Percentiles rank a stretch among this genome's conserved stretches.
phyloP scores from a whole-genome alignment of 2,797 vertebrate genomes.

The Pipistrellus kuhlii region DNA sequence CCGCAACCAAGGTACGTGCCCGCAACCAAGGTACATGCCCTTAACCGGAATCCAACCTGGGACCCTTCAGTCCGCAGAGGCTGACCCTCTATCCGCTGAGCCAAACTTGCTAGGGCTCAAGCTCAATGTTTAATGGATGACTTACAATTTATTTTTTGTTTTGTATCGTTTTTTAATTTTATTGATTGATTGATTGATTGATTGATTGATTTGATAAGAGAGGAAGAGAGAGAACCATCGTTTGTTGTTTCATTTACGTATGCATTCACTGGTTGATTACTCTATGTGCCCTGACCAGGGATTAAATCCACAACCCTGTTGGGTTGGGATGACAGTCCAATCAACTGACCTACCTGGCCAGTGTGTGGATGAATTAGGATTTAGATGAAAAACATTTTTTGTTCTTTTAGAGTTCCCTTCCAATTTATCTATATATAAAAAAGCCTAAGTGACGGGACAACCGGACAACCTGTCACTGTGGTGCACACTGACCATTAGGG shows the following conservation, averaged over 20 bases:
- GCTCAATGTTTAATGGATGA: not conserved
- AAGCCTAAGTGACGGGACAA: too few relatives aligned
- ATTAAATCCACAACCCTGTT: not conserved
- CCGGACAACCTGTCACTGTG: too few relatives aligned
- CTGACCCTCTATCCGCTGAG: too few relatives aligned
- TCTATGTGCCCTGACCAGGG: not conserved
- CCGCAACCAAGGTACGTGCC: too few relatives aligned
- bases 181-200: not conserved
- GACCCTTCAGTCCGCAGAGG: too few relatives aligned
- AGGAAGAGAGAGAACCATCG: not conserved
- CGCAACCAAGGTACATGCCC: too few relatives aligned
- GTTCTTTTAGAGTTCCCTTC: not conserved
- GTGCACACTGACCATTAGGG: too few relatives aligned
- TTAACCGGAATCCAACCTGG: too few relatives aligned
- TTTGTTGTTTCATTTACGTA: not conserved
- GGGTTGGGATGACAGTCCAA: not conserved
- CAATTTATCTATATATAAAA: too few relatives aligned
- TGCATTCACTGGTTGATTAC: not conserved
- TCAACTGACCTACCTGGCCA: not conserved
- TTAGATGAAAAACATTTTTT: constrained; percentile 20
- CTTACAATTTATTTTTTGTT: not conserved
- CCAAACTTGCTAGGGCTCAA: too few relatives aligned
- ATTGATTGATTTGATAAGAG: not conserved
- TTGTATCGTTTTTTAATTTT: not conserved
- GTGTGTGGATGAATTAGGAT: not conserved